A percentile compares a stretch with the other conserved stretches of the same genome.
Evolutionary conservation across 92 coral and sea anemone genomes (phyloP).

Genomic region (Montipora capitata): DNA sequence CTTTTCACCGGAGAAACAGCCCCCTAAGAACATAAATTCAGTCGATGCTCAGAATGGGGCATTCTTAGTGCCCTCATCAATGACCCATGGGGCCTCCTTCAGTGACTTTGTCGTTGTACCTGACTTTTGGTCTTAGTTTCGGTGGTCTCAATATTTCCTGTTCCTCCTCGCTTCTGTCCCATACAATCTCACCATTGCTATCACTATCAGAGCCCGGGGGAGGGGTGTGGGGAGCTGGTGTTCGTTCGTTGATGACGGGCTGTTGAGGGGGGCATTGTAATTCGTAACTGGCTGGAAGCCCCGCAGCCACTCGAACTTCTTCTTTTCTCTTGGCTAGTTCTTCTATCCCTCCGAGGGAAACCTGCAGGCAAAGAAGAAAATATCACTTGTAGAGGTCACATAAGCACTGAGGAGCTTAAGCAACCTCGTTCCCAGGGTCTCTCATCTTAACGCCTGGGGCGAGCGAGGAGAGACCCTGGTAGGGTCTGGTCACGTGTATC

Average conservation of each 20-base stretch:
- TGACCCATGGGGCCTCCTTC: too few relatives aligned
- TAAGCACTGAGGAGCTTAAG: too few relatives aligned
- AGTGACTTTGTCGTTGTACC: not conserved
- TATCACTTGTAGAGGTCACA: too few relatives aligned
- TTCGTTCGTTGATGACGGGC: conserved; percentile 55
- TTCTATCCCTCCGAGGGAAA: conserved; percentile 92
- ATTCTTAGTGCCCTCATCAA: too few relatives aligned
- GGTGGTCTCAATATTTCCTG: conserved; percentile 65
- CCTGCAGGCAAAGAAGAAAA: conserved; percentile 38
- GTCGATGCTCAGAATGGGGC: too few relatives aligned
- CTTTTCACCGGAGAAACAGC: too few relatives aligned
- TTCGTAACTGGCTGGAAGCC: conserved; percentile 89
- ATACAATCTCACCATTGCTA: conserved; percentile 61
- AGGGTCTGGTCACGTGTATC: too few relatives aligned
- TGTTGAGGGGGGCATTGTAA: conserved; percentile 81
- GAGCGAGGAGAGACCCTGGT: too few relatives aligned
- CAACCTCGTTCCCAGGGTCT: too few relatives aligned
- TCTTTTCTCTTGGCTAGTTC: conserved; percentile 82
- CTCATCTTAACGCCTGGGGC: too few relatives aligned
- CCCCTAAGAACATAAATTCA: too few relatives aligned
- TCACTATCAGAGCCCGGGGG: conserved; percentile 82
- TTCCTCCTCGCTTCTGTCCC: conserved; percentile 70
- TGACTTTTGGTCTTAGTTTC: conserved; percentile 88
- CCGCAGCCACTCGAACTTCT: conserved; percentile 81
- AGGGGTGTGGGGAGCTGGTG: conserved; percentile 80